Percentiles rank a stretch among this genome's conserved stretches.
phyloP scores from a whole-genome alignment of 2,113 vertebrate species.

The Hemibagrus wyckioides region DNA sequence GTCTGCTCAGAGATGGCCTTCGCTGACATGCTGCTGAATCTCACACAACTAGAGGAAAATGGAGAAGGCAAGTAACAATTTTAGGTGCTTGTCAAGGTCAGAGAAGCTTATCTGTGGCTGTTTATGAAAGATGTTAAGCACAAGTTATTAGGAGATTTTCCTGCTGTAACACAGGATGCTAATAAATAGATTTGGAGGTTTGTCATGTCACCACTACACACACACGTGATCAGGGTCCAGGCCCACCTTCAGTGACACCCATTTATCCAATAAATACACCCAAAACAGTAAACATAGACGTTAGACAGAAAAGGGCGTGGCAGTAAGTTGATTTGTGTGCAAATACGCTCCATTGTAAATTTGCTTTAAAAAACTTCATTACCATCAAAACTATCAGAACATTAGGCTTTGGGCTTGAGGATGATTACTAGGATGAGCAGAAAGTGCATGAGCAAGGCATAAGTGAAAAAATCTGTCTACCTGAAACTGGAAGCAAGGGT shows the following conservation, averaged over 20 bases:
- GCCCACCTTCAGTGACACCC: background rate
- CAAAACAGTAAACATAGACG: background rate
- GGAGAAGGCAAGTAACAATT: background rate
- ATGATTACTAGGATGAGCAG: no score
- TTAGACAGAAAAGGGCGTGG: background rate
- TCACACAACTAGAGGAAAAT: constrained; percentile 13
- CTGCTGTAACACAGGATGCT: background rate
- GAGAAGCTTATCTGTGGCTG: background rate
- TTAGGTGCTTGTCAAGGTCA: background rate
- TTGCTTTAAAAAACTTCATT: no score
- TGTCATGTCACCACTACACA: background rate
- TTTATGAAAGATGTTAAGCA: no score
- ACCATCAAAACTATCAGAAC: no score
- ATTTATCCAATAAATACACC: background rate
- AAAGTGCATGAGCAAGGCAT: no score
- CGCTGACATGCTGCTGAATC: constrained; percentile 84
- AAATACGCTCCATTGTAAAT: background rate
- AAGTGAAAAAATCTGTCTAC: no score
- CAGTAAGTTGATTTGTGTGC: background rate
- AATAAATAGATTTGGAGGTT: background rate
- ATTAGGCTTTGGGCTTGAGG: no score
- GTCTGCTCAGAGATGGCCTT: constrained; percentile 98
- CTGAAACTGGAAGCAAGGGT: no score
- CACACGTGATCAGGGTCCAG: background rate
- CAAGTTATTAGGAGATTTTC: background rate